These are phyloP conservation scores for Panulirus ornatus DNA, from an alignment of 1,140 invertebrate species.

Conservation along the genomic window DNA sequence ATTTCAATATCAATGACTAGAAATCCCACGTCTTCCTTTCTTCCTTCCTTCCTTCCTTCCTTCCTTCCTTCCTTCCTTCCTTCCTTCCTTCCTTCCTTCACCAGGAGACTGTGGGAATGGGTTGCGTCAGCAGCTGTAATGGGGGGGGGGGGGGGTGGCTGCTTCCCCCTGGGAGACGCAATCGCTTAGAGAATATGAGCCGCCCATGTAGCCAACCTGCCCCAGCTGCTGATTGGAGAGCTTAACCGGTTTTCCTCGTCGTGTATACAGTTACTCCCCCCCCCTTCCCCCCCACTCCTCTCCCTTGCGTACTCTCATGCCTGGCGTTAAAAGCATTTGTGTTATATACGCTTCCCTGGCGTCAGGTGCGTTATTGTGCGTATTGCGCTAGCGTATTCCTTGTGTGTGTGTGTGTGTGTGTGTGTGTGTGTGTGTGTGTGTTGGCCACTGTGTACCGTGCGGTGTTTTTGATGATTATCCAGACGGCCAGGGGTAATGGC, in stretches of 20 bases:
- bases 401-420: slow-evolving; percentile 15
- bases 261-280: not conserved
- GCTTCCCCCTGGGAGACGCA: not conserved
- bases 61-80: not conserved
- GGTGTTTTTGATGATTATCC: too few species aligned
- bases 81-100: not conserved
- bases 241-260: not conserved
- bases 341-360: not conserved
- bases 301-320: not conserved
- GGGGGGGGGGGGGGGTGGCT: not conserved
- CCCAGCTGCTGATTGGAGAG: not conserved
- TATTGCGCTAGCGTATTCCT: not conserved
- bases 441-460: not conserved
- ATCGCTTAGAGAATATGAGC: not conserved
- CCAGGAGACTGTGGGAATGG: not conserved
- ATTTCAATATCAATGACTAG: not conserved
- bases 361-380: not conserved
- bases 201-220: not conserved
- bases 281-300: not conserved
- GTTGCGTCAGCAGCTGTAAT: not conserved
- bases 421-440: slow-evolving; percentile 5
- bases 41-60: not conserved
- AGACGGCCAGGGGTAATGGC: too few species aligned
- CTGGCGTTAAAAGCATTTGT: not conserved
- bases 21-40: not conserved